Evolutionary conservation across 2,888 invertebrate species (phyloP).

Genomic region (Darwinula stevensoni): DNA sequence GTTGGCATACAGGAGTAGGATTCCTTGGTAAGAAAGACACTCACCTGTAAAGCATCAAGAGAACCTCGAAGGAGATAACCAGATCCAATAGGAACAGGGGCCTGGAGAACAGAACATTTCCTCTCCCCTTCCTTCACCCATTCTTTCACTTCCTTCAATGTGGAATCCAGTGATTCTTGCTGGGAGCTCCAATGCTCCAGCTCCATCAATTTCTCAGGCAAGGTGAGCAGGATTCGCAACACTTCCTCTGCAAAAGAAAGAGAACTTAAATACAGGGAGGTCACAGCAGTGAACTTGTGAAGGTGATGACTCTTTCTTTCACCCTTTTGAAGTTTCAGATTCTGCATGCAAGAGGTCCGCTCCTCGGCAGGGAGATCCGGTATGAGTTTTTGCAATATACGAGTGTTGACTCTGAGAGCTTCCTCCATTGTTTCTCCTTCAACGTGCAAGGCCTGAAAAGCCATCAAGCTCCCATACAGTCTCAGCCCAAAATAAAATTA

Average conservation of each 20-base stretch:
- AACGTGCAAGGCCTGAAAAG: no score
- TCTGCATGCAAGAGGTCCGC: constrained; percentile 60
- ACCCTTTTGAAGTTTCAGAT: no score
- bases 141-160: constrained; percentile 48
- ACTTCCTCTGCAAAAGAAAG: constrained; percentile 28
- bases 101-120: no score
- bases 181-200: constrained; percentile 42
- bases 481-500: no score
- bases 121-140: constrained; percentile 68
- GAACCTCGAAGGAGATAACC: no score
- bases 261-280: neutral
- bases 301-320: no score
- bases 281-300: constrained; percentile 9
- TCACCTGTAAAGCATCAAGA: no score
- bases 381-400: constrained; percentile 51
- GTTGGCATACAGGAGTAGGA: no score
- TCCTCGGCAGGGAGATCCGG: constrained; percentile 68
- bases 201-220: constrained; percentile 49
- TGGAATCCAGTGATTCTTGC: constrained; percentile 61
- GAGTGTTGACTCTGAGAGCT: neutral
- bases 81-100: no score
- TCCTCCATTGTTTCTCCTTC: neutral
- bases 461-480: no score
- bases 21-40: no score
- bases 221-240: constrained; percentile 47